Base-by-base conservation (phyloP, 2,113 vertebrate genomes). In the Mobula birostris region DNA sequence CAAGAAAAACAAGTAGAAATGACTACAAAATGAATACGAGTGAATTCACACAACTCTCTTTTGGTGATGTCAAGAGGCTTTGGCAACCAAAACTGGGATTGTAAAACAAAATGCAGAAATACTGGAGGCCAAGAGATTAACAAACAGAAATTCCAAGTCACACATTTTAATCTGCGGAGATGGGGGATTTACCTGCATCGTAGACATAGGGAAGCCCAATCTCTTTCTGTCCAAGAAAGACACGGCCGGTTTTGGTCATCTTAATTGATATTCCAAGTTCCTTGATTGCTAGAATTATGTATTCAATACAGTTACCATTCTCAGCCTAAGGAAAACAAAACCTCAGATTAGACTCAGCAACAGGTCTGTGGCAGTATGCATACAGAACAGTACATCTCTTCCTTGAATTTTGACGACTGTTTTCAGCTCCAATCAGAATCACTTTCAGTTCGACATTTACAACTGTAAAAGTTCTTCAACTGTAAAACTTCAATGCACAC, bases 261-360 rank as follows among this genome's bases (percentile, higher is more conserved):
- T 66, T 90, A 17, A 90, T 32, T 90, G 61, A 17, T 19, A 66
- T 66, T 90, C 61, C 85, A 90, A 68, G 17, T 0, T 29, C 6
- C 85, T 90, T 68, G 61, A 66, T 32, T 66, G 61, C 66, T 61
- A 90, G 29, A 32, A 19, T 90, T 61, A 90, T 0, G 40, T 90
- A 90, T 90, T 90, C 85, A 90, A 90, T 90, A 19, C 85, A 90
- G 58, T 32, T 90, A 90, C 61, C 85, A 32, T 32, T 68, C 4
- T 66, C 61, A 90, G 58, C 61, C 85, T 90, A 19, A 17, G 40
- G 7, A 85, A 85, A 61, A 56, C 80, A 83, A 58, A 87, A 66
- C n/a, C 17, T 1, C 14, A 66, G 58, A 66, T 63, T 5, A 7
- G 58, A 27, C 11, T 27, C 56, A 61, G 56, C 58, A 29, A 82